These are phyloP conservation scores for Scaptomyza reducta DNA, from an alignment of 2,888 invertebrate species.

Conservation along the genomic window DNA sequence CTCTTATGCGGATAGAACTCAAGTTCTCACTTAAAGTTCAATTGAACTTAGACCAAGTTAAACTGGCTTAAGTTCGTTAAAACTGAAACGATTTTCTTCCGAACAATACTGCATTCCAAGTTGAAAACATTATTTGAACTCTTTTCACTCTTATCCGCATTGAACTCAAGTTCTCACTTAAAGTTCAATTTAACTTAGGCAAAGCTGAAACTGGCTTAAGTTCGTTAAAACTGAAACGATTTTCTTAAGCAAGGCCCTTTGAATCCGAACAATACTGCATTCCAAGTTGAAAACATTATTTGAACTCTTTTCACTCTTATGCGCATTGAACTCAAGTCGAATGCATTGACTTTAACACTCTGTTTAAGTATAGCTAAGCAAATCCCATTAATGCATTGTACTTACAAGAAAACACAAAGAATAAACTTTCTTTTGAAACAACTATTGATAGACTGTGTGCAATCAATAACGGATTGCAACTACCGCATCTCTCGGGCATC, in stretches of 20 bases:
- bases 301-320: not conserved
- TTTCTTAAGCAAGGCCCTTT: not conserved
- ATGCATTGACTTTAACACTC: not conserved
- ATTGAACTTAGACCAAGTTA: too few relatives aligned
- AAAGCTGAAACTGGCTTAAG: too few relatives aligned
- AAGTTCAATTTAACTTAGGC: too few relatives aligned
- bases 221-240: not conserved
- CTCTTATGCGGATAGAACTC: too few relatives aligned
- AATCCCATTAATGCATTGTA: slow-evolving; percentile 14
- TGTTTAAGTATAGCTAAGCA: not conserved
- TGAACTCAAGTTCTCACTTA: too few relatives aligned
- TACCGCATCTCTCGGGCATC: slow-evolving; percentile 44
- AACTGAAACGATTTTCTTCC: not conserved
- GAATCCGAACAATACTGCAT: not conserved
- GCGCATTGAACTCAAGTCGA: not conserved
- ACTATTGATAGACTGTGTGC: slow-evolving; percentile 55
- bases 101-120: not conserved
- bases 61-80: not conserved
- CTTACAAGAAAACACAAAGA: not conserved
- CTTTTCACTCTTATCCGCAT: too few relatives aligned
- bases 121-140: too few relatives aligned
- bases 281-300: too few relatives aligned
- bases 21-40: too few relatives aligned
- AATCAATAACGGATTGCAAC: slow-evolving; percentile 38
- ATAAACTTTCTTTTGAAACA: slow-evolving; percentile 36